Conservation (phyloP, 2,113 vertebrate genomes). For the Brienomyrus brachyistius region DNA sequence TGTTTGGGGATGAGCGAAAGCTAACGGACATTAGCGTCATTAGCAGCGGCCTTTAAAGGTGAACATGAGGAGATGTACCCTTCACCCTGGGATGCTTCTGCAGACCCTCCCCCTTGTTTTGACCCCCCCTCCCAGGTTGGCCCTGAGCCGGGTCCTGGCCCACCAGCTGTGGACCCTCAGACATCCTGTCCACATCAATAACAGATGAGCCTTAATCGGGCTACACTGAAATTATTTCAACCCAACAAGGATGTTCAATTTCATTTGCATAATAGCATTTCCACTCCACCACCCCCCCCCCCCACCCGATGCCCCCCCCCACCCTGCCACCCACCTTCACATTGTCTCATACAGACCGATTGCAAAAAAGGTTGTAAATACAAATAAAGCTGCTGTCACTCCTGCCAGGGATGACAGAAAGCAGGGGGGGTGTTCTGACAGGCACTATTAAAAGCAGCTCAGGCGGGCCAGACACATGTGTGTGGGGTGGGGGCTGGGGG, state of each 20-base stretch:
- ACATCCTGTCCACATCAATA: conserved; percentile 4
- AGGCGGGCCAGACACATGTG: neutral
- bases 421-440: neutral
- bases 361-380: conserved; percentile 73
- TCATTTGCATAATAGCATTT: conserved; percentile 51
- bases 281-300: conserved; percentile 40
- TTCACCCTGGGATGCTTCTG: neutral
- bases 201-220: conserved; percentile 13
- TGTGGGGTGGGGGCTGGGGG: too few relatives aligned
- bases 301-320: neutral
- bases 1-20: neutral
- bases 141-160: neutral
- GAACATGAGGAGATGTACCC: neutral
- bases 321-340: conserved; percentile 33
- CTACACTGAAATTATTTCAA: conserved; percentile 16
- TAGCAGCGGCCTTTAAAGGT: neutral
- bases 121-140: neutral
- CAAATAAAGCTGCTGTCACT: conserved; percentile 74
- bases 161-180: neutral
- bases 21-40: neutral
- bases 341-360: conserved; percentile 76
- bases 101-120: neutral
- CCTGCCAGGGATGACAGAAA: conserved; percentile 63
- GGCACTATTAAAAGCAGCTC: neutral
- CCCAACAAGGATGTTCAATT: neutral